These are phyloP conservation scores for Drosophila ananassae DNA, from an alignment of 1,140 invertebrate species.

Conservation along the genomic window DNA sequence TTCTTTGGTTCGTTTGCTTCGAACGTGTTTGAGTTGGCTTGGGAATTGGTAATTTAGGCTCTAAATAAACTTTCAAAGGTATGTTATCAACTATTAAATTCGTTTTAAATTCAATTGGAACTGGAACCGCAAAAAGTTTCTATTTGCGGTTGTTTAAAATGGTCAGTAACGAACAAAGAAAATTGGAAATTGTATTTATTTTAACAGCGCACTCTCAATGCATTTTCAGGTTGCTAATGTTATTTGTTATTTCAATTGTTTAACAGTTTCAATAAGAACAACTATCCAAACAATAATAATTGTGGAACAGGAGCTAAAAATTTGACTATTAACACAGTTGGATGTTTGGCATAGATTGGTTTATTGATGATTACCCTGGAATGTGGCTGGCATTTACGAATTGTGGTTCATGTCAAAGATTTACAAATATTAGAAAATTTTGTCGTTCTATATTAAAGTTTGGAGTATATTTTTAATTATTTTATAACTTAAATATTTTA, in stretches of 20 bases:
- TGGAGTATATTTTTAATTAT: too few species aligned
- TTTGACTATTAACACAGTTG: slow-evolving; percentile 17
- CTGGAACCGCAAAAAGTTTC: neutral
- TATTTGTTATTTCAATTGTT: slow-evolving; percentile 26
- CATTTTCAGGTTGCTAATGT: slow-evolving; percentile 4
- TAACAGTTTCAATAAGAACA: slow-evolving; percentile 18
- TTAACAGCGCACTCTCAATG: neutral
- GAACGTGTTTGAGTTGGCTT: neutral
- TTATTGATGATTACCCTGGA: neutral
- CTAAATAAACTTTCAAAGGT: neutral
- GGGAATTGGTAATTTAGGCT: neutral
- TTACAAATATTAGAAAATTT: too few species aligned
- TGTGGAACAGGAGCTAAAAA: slow-evolving; percentile 5
- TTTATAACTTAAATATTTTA: too few species aligned
- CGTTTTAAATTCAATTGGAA: slow-evolving; percentile 30
- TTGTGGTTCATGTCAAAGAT: neutral
- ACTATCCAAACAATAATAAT: slow-evolving; percentile 11
- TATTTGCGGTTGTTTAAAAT: slow-evolving; percentile 2
- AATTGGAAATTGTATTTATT: slow-evolving; percentile 20
- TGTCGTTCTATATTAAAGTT: too few species aligned
- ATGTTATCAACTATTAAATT: slow-evolving; percentile 34
- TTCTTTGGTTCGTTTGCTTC: neutral
- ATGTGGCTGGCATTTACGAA: neutral
- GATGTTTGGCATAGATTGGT: neutral
- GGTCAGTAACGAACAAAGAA: slow-evolving; percentile 9